Evolutionary conservation across 2,113 vertebrate species (phyloP), one percentile per base, ranked within the genome.

Genomic region (Phyllostomus hastatus): DNA sequence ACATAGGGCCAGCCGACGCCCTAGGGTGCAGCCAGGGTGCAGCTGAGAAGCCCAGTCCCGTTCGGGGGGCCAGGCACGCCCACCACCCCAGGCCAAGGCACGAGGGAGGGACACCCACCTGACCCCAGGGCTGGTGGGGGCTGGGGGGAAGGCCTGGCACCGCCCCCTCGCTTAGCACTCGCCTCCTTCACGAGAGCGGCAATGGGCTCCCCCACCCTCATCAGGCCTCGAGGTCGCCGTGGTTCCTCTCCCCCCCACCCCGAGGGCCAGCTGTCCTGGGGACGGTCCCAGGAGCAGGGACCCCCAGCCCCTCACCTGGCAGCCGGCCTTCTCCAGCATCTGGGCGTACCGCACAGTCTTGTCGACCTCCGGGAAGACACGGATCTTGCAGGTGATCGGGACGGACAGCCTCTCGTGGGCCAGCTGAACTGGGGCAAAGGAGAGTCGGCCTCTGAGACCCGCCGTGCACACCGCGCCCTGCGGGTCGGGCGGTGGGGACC

Each of bases 311-410:
- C 98, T 98, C 98, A 99, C 99, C 99, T 99, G 99, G 97, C 99
- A 99, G 95, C 99, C 99, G 16, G 99, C 99, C 80, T 98, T 99
- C 98, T 99, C 99, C 98, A 99, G 98, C 99, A 99, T 99, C 98
- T 99, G 99, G 67, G 99, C 99, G 19, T 99, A 99, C 89, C 97
- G 96, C 96, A 99, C 99, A 0, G 99, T 99, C 98, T 99, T 99
- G 86, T 99, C 99, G 33, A 99, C 96, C 97, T 99, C 99, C 24
- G 99, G 98, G 97, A 99, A 99, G 95, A 99, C 99, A 0, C 99
- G 99, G 98, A 99, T 99, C 98, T 99, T 99, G 98, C 99, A 99
- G 0, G 99, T 99, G 98, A 99, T 98, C 1, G 99, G 99, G 97
- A 99, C 99, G 1, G 99, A 99, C 81, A 99, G 99, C 95, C 99